Evolutionary conservation across 2,113 vertebrate species (phyloP), one percentile per base, ranked within the genome.

Genomic region (Cottus gobio): DNA sequence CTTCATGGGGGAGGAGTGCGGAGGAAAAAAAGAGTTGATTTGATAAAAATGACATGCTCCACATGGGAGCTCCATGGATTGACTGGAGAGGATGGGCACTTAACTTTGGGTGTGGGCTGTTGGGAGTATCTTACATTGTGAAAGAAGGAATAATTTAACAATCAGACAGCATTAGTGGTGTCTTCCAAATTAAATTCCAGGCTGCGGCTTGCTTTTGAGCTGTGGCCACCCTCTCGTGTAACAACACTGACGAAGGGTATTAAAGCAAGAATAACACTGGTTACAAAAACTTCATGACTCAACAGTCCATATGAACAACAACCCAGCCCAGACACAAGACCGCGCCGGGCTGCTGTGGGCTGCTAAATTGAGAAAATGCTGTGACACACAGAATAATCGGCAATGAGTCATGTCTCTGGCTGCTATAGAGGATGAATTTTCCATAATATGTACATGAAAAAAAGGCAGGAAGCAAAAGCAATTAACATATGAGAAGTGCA

Each of bases 221-320:
- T 54, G 16, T 57, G 48, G 65, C 36, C 30, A n/a, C 31, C 61
- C 16, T 69, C 44, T 75, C 68, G 50, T 84, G 68, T 65, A 68
- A 69, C 71, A 65, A 77, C 82, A 68, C 54, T 26, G 75, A 71
- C n/a, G 69, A n/a, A 73, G 30, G 62, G 85, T 61, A 68, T 78
- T 87, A 74, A 74, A 60, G 58, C 56, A 72, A 82, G 44, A 73
- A 68, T 34, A 86, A 86, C 83, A 86, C 30, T 3, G 46, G 36
- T 66, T 78, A 16, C 3, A 5, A 80, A 79, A 91, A 87, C 65
- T 64, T 79, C 72, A 84, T 90, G 89, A 92, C 84, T 89, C 90
- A 90, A 80, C 90, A 86, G 81, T 69, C 67, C 72, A 71, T 71
- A 79, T 26, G 71, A 86, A 80, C 67, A 79, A 83, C 80, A 86